These are phyloP conservation scores for Atherinomorus stipes DNA, from an alignment of 2,113 vertebrate genomes.

Conservation along the genomic window DNA sequence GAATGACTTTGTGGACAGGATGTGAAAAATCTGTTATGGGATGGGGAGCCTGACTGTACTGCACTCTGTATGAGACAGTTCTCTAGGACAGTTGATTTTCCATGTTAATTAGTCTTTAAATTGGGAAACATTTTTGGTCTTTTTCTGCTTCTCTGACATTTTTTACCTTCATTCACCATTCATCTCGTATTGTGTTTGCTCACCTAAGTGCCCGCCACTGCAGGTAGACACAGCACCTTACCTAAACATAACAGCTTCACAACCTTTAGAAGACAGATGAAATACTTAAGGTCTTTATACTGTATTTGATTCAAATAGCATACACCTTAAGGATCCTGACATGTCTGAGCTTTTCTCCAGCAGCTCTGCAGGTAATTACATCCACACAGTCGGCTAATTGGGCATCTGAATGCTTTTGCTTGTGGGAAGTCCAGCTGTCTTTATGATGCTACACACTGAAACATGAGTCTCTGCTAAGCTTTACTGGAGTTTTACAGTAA, in stretches of 20 bases:
- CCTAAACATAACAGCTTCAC: neutral
- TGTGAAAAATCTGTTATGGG: neutral
- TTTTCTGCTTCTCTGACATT: neutral
- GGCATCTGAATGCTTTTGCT: neutral
- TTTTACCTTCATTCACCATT: neutral
- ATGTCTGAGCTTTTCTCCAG: no score
- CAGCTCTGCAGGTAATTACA: no score
- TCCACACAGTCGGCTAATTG: neutral
- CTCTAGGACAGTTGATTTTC: no score
- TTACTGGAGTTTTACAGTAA: neutral
- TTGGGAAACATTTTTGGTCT: no score
- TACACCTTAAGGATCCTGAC: no score
- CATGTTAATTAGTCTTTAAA: no score
- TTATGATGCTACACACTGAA: slow-evolving; percentile 13
- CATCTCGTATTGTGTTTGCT: neutral
- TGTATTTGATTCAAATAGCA: no score
- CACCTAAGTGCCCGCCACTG: neutral
- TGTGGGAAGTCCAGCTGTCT: neutral
- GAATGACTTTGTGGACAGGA: neutral
- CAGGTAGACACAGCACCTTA: neutral
- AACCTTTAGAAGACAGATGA: no score
- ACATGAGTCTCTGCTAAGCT: neutral
- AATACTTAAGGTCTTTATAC: no score
- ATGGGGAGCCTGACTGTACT: neutral
- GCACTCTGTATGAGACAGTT: neutral